These are phyloP conservation scores for Leptarthrus brevirostris DNA, from an alignment of 2,888 invertebrate genomes.

Conservation along the genomic window DNA sequence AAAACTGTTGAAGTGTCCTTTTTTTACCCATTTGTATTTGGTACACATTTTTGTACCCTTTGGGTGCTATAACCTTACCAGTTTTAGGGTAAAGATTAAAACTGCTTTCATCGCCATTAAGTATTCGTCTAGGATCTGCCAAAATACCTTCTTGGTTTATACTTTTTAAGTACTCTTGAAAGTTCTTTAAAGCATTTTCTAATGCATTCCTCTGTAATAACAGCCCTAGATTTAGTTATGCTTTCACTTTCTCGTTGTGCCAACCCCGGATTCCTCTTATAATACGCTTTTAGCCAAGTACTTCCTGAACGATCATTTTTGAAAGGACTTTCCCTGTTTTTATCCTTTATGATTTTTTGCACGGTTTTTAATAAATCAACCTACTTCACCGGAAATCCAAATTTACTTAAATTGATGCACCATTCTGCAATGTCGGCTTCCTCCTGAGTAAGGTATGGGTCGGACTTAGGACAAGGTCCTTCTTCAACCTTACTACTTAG, in stretches of 20 bases:
- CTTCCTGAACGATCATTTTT: neutral
- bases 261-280: neutral
- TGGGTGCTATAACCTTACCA: too few species aligned
- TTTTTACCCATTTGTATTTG: conserved; percentile 16
- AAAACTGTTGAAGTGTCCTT: conserved; percentile 46
- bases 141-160: neutral
- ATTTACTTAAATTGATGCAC: too few species aligned
- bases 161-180: neutral
- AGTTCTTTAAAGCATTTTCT: neutral
- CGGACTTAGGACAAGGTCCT: too few species aligned
- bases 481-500: too few species aligned
- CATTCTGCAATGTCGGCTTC: too few species aligned
- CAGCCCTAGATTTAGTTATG: neutral
- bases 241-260: neutral
- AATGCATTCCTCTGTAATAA: neutral
- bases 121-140: too few species aligned
- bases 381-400: neutral
- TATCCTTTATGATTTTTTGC: neutral
- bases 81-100: too few species aligned
- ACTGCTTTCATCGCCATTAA: too few species aligned
- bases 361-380: neutral
- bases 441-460: too few species aligned
- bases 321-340: neutral
- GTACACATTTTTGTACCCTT: too few species aligned
- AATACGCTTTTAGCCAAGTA: neutral